Evolutionary conservation across 2,888 invertebrate genomes (phyloP).

Genomic region (Hirtodrosophila confusa): DNA sequence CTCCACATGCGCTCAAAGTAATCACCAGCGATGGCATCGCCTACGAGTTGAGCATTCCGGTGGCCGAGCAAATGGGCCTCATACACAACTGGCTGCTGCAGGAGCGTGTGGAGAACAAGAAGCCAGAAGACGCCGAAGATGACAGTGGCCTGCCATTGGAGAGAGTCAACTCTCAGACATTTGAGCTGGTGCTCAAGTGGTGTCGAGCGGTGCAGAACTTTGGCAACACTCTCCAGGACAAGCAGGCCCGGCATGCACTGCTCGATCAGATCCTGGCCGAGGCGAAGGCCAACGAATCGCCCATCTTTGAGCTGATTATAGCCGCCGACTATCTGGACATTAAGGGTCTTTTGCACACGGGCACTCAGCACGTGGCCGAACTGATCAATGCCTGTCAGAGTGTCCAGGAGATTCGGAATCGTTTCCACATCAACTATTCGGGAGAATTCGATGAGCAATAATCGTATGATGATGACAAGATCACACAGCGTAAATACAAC

Average conservation of each 20-base stretch:
- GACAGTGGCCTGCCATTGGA: constrained; percentile 24
- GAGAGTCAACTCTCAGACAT: constrained; percentile 17
- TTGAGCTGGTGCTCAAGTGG: constrained; percentile 40
- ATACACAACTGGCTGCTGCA: constrained; percentile 28
- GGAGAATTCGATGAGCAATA: not conserved
- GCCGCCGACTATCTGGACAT: constrained; percentile 55
- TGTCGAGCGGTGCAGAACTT: not conserved
- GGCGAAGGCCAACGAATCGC: not conserved
- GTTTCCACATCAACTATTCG: constrained; percentile 27
- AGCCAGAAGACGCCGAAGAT: not conserved
- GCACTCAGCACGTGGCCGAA: constrained; percentile 33
- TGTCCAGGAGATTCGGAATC: not conserved
- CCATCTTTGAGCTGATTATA: constrained; percentile 36
- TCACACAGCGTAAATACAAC: no score
- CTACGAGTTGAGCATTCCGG: constrained; percentile 15
- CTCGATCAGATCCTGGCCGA: not conserved
- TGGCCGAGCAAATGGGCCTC: constrained; percentile 38
- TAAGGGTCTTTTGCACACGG: constrained; percentile 23
- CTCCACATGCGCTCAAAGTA: constrained; percentile 8
- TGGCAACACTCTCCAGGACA: no score
- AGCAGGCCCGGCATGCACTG: no score
- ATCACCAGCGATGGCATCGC: constrained; percentile 43
- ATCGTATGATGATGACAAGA: no score
- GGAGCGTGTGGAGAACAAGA: constrained; percentile 2
- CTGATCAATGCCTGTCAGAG: constrained; percentile 6